Conservation (phyloP, 2,888 invertebrate genomes). For the Cheilosia urbana region DNA sequence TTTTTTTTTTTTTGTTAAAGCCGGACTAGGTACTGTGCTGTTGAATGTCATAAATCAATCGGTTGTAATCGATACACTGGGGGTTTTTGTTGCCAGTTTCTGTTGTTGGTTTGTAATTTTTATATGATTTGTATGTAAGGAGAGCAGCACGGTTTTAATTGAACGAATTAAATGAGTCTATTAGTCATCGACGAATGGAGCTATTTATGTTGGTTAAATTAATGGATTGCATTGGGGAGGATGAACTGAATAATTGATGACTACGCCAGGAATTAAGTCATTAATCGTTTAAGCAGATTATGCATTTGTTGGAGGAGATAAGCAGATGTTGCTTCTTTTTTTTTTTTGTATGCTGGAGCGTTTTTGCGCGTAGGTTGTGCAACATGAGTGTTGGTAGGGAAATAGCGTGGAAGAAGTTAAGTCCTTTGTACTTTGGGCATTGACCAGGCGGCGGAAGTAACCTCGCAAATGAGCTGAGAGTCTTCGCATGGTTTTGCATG, state of each 20-base stretch:
- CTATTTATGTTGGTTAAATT: slow-evolving; percentile 69
- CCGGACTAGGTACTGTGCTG: slow-evolving; percentile 5
- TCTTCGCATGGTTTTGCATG: no score
- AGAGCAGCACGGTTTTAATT: slow-evolving; percentile 69
- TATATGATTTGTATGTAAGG: slow-evolving; percentile 65
- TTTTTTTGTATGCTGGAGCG: background rate
- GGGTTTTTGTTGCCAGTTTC: slow-evolving; percentile 3
- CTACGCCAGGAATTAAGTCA: slow-evolving; percentile 49
- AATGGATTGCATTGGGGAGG: slow-evolving; percentile 58
- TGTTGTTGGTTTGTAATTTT: slow-evolving; percentile 24
- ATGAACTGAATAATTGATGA: slow-evolving; percentile 65
- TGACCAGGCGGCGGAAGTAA: no score
- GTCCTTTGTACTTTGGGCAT: no score
- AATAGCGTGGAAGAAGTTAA: background rate
- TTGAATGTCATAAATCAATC: slow-evolving; percentile 73
- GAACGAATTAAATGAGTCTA: slow-evolving; percentile 74
- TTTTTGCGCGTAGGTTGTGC: background rate
- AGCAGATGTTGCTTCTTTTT: background rate
- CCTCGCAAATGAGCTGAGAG: no score
- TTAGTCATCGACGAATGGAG: slow-evolving; percentile 63
- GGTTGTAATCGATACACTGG: slow-evolving; percentile 69
- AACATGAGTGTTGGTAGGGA: no score
- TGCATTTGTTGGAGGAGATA: slow-evolving; percentile 16
- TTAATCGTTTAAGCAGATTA: slow-evolving; percentile 57
- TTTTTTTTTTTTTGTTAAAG: background rate